These are phyloP conservation scores for Chlorops oryzae DNA, from an alignment of 1,140 invertebrate genomes.

Conservation along the genomic window DNA sequence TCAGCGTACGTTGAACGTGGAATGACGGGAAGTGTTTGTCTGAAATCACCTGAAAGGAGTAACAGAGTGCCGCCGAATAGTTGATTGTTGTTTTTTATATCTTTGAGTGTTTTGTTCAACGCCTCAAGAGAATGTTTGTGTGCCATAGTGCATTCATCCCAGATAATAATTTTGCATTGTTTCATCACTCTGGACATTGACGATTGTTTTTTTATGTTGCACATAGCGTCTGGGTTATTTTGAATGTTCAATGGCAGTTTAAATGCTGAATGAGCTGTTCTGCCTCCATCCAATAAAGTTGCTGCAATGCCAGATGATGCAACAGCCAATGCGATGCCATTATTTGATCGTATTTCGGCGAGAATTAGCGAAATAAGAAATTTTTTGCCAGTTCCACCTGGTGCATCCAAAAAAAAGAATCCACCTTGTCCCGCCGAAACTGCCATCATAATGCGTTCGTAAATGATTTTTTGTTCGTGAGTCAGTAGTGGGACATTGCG, in stretches of 20 bases:
- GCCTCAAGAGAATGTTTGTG: slow-evolving; percentile 9
- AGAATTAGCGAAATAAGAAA: too few species aligned
- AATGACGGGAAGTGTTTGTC: slow-evolving; percentile 12
- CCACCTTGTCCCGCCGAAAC: slow-evolving; percentile 10
- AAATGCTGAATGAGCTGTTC: slow-evolving; percentile 6
- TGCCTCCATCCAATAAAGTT: slow-evolving; percentile 8
- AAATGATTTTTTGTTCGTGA: slow-evolving; percentile 19
- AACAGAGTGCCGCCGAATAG: slow-evolving; percentile 12
- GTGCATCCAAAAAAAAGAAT: slow-evolving; percentile 3
- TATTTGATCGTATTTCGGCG: slow-evolving; percentile 13
- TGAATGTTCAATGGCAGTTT: slow-evolving; percentile 4
- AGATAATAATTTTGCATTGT: slow-evolving; percentile 3
- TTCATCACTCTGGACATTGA: slow-evolving; percentile 4
- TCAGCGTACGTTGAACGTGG: slow-evolving; percentile 28
- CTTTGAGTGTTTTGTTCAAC: slow-evolving; percentile 6
- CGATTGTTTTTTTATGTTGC: slow-evolving; percentile 13
- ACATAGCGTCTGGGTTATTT: slow-evolving; percentile 11
- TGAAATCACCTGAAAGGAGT: slow-evolving; percentile 13
- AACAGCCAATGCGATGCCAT: slow-evolving; percentile 12
- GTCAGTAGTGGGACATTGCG: slow-evolving; percentile 12
- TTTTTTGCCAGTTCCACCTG: slow-evolving; percentile 4
- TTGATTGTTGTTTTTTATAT: slow-evolving; percentile 13
- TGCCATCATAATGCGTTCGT: slow-evolving; percentile 16
- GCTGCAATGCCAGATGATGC: too few species aligned
- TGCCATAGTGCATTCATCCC: too few species aligned